A percentile compares a stretch with the other conserved stretches of the same genome.
Evolutionary conservation across 1,140 invertebrate genomes (phyloP).

Genomic region (Oryctes rhinoceros): DNA sequence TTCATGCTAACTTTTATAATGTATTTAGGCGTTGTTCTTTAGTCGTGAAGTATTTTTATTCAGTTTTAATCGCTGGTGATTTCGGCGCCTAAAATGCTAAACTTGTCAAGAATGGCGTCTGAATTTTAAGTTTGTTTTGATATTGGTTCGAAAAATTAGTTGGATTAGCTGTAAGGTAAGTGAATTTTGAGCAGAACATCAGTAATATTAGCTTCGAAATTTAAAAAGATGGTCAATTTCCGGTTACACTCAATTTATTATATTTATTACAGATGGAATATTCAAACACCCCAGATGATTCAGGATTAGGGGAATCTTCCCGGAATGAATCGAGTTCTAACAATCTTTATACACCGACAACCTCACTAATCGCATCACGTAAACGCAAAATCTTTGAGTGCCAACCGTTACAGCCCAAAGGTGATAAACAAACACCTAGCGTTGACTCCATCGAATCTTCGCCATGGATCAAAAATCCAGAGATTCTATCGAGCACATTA

Average conservation of each 20-base stretch:
- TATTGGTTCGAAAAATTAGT: too few relatives aligned
- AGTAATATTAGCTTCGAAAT: too few relatives aligned
- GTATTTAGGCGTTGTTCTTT: neutral
- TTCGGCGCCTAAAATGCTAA: conserved; percentile 21
- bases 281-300: conserved; percentile 18
- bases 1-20: neutral
- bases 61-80: neutral
- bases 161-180: too few relatives aligned
- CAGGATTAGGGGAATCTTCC: conserved; percentile 23
- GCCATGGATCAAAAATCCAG: conserved; percentile 9
- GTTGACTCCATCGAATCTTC: conserved; percentile 1
- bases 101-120: conserved; percentile 23
- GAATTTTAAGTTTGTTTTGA: neutral
- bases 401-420: neutral
- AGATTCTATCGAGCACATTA: conserved; percentile 18
- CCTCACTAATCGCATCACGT: conserved; percentile 24
- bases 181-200: too few relatives aligned
- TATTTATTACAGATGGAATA: conserved; percentile 22
- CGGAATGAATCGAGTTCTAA: neutral
- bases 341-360: conserved; percentile 12
- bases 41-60: neutral
- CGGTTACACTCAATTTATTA: neutral
- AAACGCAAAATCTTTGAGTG: neutral
- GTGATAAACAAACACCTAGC: neutral
- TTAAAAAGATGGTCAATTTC: too few relatives aligned